phyloP scores from a whole-genome alignment of 2,888 invertebrate genomes.

The Elegia similella region DNA sequence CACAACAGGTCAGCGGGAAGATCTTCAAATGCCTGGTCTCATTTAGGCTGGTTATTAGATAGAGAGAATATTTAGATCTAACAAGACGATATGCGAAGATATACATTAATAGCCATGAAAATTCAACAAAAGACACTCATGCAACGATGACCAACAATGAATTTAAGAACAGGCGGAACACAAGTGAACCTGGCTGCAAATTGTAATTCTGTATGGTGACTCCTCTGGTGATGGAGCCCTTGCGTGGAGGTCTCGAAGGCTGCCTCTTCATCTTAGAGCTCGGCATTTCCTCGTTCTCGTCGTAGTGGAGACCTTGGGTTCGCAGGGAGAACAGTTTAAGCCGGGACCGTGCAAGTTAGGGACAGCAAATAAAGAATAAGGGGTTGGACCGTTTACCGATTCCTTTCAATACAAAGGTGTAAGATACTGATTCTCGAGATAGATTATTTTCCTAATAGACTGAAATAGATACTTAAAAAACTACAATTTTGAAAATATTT shows the following conservation, averaged over 20 bases:
- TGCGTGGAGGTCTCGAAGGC: constrained; percentile 88
- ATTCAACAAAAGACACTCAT: background rate
- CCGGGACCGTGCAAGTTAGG: constrained; percentile 17
- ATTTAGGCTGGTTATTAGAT: too few relatives aligned
- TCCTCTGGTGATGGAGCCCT: constrained; percentile 86
- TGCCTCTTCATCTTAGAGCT: constrained; percentile 70
- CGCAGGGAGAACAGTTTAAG: constrained; percentile 28
- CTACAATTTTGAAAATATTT: too few relatives aligned
- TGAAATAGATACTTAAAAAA: too few relatives aligned
- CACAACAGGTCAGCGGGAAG: too few relatives aligned
- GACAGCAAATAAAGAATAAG: constrained; percentile 12
- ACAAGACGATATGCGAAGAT: background rate
- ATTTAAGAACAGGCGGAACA: constrained; percentile 27
- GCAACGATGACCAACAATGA: constrained; percentile 14
- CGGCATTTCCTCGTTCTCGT: constrained; percentile 83
- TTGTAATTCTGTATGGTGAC: constrained; percentile 65
- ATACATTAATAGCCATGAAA: background rate
- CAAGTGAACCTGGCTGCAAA: constrained; percentile 60
- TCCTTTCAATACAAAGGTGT: too few relatives aligned
- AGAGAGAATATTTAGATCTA: too few relatives aligned
- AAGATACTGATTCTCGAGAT: too few relatives aligned
- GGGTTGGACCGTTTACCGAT: background rate
- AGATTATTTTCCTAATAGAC: too few relatives aligned
- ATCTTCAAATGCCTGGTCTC: too few relatives aligned
- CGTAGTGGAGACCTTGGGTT: constrained; percentile 89